These are phyloP conservation scores for Synanthedon myopaeformis DNA, from an alignment of 2,888 invertebrate species.

Conservation along the genomic window DNA sequence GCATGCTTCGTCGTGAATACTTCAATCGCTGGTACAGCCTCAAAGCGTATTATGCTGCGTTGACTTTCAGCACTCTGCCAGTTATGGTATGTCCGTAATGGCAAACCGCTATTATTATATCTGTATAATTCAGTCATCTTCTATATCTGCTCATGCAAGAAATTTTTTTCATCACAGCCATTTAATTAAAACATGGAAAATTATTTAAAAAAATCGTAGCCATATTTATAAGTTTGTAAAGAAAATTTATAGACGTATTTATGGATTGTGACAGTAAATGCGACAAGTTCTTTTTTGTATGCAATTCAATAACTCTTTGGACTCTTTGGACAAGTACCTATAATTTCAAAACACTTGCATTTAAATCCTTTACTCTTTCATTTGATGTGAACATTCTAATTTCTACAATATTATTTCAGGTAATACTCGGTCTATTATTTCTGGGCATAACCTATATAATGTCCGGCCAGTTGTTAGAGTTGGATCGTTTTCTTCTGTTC, in stretches of 20 bases:
- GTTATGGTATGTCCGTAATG: constrained; percentile 54
- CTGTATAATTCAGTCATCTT: not conserved
- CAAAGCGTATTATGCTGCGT: constrained; percentile 72
- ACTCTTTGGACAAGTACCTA: no score
- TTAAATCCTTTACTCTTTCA: not conserved
- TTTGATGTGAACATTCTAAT: not conserved
- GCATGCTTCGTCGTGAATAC: constrained; percentile 71
- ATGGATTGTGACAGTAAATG: no score
- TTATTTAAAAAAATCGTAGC: no score
- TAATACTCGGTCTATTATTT: constrained; percentile 58
- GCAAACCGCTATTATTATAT: not conserved
- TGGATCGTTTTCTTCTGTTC: constrained; percentile 71
- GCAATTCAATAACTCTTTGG: no score
- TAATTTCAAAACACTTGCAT: no score
- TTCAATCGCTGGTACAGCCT: constrained; percentile 77
- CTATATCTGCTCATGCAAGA: no score
- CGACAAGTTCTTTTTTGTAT: no score
- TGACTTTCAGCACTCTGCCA: constrained; percentile 68
- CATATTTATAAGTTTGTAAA: no score
- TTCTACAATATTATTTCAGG: constrained; percentile 32
- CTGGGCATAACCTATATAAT: constrained; percentile 62
- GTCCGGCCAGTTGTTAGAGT: constrained; percentile 77
- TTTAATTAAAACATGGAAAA: no score
- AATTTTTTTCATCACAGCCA: no score
- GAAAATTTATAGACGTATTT: no score